Evolutionary conservation across 1,140 invertebrate genomes (phyloP), one percentile per base, ranked within the genome.

Genomic region (Mamestra configurata): DNA sequence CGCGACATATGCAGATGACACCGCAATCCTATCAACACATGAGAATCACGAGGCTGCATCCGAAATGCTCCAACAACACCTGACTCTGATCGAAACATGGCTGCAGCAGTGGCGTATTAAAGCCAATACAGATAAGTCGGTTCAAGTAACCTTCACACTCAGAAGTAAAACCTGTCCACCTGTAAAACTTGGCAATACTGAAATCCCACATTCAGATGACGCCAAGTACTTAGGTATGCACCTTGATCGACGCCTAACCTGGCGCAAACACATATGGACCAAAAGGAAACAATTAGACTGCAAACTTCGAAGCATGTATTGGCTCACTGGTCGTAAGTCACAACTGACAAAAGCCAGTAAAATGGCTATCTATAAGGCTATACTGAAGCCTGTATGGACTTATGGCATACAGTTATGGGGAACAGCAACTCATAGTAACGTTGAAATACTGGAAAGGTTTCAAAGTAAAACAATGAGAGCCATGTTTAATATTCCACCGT

Each of bases 121-220:
- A 59, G 22, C 55, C 1, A 59, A 59, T 18, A 59, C 55, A 27
- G 55, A 59, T 24, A 59, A 59, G 55, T 59, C 55, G 4, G 55
- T 59, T 10, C 55, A 59, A 24, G 55, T 59, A 5, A 59, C 55
- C 0, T 59, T 59, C 22, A 13, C 55, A 27, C 55, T 59, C 22
- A 59, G 55, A 27, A 59, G 55, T 3, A 59, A 59, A 59, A 59
- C 55, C 55, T 59, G 55, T n/a, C n/a, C n/a, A n/a, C n/a, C n/a
- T n/a, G n/a, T n/a, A n/a, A n/a, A n/a, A n/a, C n/a, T n/a, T n/a
- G n/a, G n/a, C n/a, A n/a, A n/a, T n/a, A n/a, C n/a, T n/a, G n/a
- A n/a, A n/a, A n/a, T n/a, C n/a, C n/a, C n/a, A n/a, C n/a, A n/a
- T n/a, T n/a, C n/a, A n/a, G n/a, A n/a, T n/a, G n/a, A n/a, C n/a